Evolutionary conservation across 2,113 vertebrate species (phyloP).

Genomic region (Ictidomys tridecemlineatus): DNA sequence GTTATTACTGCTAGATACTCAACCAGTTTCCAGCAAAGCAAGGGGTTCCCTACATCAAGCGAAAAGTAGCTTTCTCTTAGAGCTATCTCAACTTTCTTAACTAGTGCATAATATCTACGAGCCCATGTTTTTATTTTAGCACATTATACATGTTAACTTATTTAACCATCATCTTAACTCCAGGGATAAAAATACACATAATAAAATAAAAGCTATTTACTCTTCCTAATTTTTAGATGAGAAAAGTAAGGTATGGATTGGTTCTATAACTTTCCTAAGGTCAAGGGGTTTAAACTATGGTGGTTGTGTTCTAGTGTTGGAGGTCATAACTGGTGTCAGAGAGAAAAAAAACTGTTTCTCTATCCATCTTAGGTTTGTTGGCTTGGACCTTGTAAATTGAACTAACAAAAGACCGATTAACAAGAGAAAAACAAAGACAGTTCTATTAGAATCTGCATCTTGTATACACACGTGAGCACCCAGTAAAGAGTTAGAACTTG

Average conservation of each 20-base stretch:
- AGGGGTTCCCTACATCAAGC: rapidly evolving
- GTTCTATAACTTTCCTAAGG: not conserved
- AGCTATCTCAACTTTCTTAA: not conserved
- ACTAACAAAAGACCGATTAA: not conserved
- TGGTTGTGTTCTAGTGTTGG: not conserved
- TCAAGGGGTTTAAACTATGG: not conserved
- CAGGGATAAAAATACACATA: not conserved
- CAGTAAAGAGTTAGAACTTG: not conserved
- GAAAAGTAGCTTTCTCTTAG: not conserved
- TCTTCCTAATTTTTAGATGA: not conserved
- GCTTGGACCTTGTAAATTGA: not conserved
- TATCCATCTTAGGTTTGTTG: not conserved
- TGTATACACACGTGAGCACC: not conserved
- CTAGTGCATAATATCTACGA: too few species aligned
- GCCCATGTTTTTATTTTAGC: not conserved
- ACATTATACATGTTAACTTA: not conserved
- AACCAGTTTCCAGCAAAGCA: not conserved
- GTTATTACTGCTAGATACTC: not conserved
- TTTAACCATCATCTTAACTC: not conserved
- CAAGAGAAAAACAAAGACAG: not conserved
- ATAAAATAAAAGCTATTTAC: not conserved
- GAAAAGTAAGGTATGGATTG: not conserved
- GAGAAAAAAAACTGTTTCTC: not conserved
- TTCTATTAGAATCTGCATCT: not conserved
- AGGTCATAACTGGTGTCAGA: not conserved